phyloP scores from a whole-genome alignment of 2,797 vertebrate genomes.

The Chelidonichthys spinosus region DNA sequence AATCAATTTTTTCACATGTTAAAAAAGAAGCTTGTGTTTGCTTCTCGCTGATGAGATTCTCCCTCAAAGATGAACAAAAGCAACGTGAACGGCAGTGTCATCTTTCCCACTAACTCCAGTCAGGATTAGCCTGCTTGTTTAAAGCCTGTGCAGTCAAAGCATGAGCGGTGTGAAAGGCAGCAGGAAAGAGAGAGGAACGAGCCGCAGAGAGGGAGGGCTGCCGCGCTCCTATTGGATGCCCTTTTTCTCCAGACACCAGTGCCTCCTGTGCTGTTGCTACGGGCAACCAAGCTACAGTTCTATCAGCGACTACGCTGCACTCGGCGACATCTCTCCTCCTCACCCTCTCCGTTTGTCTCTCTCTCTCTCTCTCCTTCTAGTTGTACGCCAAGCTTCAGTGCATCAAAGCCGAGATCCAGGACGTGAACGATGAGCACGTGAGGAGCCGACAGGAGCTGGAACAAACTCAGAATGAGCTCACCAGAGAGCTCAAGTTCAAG shows the following conservation, averaged over 20 bases:
- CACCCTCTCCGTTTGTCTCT: constrained; percentile 19
- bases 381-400: constrained; percentile 85
- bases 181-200: constrained; percentile 29
- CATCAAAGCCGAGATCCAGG: constrained; percentile 85
- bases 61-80: not conserved
- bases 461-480: constrained; percentile 86
- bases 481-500: constrained; percentile 87
- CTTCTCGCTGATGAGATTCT: not conserved
- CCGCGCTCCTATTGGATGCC: constrained; percentile 55
- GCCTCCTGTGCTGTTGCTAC: constrained; percentile 68
- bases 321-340: constrained; percentile 26
- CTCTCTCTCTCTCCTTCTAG: constrained; percentile 52
- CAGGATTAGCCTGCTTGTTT: constrained; percentile 28
- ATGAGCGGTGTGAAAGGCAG: constrained; percentile 34
- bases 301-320: constrained; percentile 17
- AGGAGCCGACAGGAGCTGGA: constrained; percentile 86
- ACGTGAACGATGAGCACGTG: constrained; percentile 85
- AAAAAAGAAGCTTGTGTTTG: not conserved
- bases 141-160: constrained; percentile 21
- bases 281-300: constrained; percentile 61
- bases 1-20: not conserved
- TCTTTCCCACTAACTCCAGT: constrained; percentile 19
- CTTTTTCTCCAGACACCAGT: constrained; percentile 49
- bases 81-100: constrained; percentile 3
- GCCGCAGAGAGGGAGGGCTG: constrained; percentile 21